Percentiles rank a stretch among this genome's conserved stretches.
Evolutionary conservation across 2,113 vertebrate genomes (phyloP).

Genomic region (Scophthalmus maximus): DNA sequence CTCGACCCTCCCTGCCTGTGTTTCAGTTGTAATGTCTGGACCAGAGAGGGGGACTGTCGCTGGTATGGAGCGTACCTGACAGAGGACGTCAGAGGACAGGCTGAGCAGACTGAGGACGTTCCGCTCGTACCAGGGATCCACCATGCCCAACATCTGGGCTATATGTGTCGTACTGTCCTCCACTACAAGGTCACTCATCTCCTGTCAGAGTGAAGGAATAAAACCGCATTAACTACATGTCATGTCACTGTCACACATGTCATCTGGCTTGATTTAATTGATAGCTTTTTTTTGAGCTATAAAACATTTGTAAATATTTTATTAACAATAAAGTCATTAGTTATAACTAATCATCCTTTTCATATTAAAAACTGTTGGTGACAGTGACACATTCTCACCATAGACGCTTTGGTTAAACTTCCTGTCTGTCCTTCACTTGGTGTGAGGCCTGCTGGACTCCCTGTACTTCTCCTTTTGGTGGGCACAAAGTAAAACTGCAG

Average conservation of each 20-base stretch:
- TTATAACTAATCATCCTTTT: no score
- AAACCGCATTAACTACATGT: neutral
- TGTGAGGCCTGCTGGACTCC: constrained; percentile 35
- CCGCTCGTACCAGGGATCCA: constrained; percentile 95
- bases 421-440: constrained; percentile 20
- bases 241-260: neutral
- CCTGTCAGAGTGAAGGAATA: constrained; percentile 28
- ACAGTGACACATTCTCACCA: constrained; percentile 51
- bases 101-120: constrained; percentile 92
- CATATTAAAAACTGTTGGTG: no score
- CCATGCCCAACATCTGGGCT: constrained; percentile 89
- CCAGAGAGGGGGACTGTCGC: no score
- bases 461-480: constrained; percentile 77
- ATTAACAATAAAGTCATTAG: no score
- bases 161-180: constrained; percentile 88
- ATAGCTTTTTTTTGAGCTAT: no score
- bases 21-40: neutral
- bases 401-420: constrained; percentile 51
- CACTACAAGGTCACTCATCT: constrained; percentile 12
- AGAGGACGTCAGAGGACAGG: constrained; percentile 88
- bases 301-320: no score
- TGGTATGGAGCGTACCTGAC: constrained; percentile 87
- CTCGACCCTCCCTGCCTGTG: no score
- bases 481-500: constrained; percentile 94
- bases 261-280: no score